Conservation (phyloP, 2,888 invertebrate species). For the Lapara coniferarum region DNA sequence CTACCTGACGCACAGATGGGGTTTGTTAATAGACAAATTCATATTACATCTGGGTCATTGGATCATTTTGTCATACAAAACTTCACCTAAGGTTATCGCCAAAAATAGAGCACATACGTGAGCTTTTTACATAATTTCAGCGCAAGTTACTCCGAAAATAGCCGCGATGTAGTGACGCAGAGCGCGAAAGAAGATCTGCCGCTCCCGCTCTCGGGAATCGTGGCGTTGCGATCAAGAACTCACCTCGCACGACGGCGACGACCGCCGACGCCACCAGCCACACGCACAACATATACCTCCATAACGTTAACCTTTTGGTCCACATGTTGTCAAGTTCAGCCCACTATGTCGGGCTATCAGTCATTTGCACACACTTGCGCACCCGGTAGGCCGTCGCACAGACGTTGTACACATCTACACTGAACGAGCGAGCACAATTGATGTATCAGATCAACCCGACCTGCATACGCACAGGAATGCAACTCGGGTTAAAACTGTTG, state of each 20-base stretch:
- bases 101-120: conserved; percentile 80
- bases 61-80: conserved; percentile 69
- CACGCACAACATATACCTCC: conserved; percentile 80
- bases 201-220: conserved; percentile 47
- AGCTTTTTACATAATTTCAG: conserved; percentile 84
- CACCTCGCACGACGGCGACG: conserved; percentile 76
- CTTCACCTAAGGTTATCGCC: conserved; percentile 77
- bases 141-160: conserved; percentile 82
- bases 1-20: conserved; percentile 22
- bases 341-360: conserved; percentile 75
- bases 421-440: conserved; percentile 55
- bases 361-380: conserved; percentile 83
- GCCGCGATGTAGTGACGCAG: conserved; percentile 75
- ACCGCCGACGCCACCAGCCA: conserved; percentile 74
- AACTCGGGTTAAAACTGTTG: conserved; percentile 59
- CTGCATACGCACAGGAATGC: conserved; percentile 66
- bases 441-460: conserved; percentile 51
- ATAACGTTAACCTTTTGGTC: conserved; percentile 78
- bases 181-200: conserved; percentile 56
- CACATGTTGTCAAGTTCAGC: conserved; percentile 78
- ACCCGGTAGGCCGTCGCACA: conserved; percentile 76
- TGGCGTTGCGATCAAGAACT: conserved; percentile 54
- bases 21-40: conserved; percentile 39
- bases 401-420: conserved; percentile 73
- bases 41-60: conserved; percentile 61